Evolutionary conservation across 1,140 invertebrate genomes (phyloP).

Genomic region (Lepidurus packardi): DNA sequence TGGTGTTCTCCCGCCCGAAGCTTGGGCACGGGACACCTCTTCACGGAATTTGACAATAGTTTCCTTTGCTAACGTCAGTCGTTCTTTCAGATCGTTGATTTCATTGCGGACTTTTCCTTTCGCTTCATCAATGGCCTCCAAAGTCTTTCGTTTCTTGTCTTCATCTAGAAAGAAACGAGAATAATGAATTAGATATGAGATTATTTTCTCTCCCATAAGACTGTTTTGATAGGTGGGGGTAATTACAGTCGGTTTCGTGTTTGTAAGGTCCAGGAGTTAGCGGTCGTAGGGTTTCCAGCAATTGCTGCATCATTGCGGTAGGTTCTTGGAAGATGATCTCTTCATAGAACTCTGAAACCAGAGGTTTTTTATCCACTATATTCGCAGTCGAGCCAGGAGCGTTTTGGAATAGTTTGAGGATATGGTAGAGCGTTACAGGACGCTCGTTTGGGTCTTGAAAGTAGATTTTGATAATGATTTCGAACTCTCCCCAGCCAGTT

Average conservation of each 20-base stretch:
- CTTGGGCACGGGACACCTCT: conserved; percentile 64
- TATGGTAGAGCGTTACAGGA: conserved; percentile 91
- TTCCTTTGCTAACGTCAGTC: conserved; percentile 80
- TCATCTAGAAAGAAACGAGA: conserved; percentile 64
- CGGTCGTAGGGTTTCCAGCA: conserved; percentile 64
- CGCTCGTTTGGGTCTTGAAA: conserved; percentile 95
- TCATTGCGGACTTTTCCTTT: conserved; percentile 77
- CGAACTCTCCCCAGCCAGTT: conserved; percentile 99
- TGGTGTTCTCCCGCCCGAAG: conserved; percentile 27
- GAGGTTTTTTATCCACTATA: conserved; percentile 62
- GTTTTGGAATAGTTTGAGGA: conserved; percentile 89
- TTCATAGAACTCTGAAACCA: conserved; percentile 92
- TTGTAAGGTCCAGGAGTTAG: conserved; percentile 66
- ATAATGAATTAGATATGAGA: conserved; percentile 34
- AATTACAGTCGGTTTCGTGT: conserved; percentile 85
- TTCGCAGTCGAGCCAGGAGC: conserved; percentile 54
- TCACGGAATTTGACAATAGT: conserved; percentile 82
- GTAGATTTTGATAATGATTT: conserved; percentile 96
- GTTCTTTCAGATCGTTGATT: conserved; percentile 79
- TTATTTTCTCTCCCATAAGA: conserved; percentile 24
- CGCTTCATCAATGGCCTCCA: conserved; percentile 69
- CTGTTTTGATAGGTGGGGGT: neutral
- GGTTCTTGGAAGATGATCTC: conserved; percentile 96
- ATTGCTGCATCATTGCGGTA: conserved; percentile 83
- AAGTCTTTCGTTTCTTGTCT: conserved; percentile 75